phyloP scores from a whole-genome alignment of 1,140 invertebrate species.

The Teleopsis dalmanni region DNA sequence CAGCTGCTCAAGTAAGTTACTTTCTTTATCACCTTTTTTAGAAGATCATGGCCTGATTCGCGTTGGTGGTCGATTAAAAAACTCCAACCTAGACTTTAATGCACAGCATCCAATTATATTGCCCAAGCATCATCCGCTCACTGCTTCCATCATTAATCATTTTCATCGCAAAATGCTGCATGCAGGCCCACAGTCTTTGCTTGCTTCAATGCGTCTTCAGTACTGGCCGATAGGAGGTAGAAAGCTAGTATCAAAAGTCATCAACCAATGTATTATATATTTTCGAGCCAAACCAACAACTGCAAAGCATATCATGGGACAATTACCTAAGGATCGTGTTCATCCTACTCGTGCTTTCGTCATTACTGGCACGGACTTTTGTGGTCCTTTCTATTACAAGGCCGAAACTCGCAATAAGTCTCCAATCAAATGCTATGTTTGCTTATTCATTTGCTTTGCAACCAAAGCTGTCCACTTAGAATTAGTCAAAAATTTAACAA shows the following conservation, averaged over 20 bases:
- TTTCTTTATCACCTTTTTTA: neutral
- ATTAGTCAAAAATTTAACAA: conserved; percentile 29
- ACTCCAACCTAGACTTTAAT: conserved; percentile 6
- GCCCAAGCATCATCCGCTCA: neutral
- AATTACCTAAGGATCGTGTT: conserved; percentile 3
- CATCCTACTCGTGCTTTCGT: neutral
- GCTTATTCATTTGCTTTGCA: conserved; percentile 22
- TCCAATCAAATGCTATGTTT: conserved; percentile 25
- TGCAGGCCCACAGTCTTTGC: neutral
- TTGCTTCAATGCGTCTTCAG: neutral
- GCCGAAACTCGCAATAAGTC: conserved; percentile 5
- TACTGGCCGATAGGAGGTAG: conserved; percentile 10
- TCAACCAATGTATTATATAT: conserved; percentile 6
- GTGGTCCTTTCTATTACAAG: conserved; percentile 10
- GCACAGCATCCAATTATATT: neutral
- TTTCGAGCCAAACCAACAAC: conserved; percentile 5
- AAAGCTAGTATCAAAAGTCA: conserved; percentile 2
- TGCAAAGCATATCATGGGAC: conserved; percentile 5
- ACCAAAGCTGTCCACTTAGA: conserved; percentile 17
- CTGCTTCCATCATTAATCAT: neutral
- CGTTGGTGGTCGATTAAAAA: conserved; percentile 24
- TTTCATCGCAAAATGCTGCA: neutral
- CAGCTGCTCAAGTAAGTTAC: neutral
- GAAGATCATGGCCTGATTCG: conserved; percentile 10
- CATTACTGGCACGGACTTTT: conserved; percentile 8